Percentiles rank a stretch among this genome's conserved stretches.
These are phyloP conservation scores for Hassar affinis DNA, from an alignment of 2,113 vertebrate species.

Conservation along the genomic window DNA sequence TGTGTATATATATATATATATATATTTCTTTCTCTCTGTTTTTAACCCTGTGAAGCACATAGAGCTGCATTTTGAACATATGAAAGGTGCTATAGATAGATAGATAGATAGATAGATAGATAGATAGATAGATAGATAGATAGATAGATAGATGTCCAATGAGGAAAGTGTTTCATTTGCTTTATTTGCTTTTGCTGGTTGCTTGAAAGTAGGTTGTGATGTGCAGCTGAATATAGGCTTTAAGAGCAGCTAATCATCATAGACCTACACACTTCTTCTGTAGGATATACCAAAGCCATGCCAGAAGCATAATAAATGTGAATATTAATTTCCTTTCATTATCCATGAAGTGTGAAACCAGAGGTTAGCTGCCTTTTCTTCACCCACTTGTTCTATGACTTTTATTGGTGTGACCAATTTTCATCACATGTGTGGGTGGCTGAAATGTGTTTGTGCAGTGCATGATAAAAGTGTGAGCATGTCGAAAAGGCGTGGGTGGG, in stretches of 20 bases:
- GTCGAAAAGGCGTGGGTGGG: conserved; percentile 20
- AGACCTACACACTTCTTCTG: neutral
- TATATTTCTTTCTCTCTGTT: too few relatives aligned
- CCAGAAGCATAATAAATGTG: conserved; percentile 32
- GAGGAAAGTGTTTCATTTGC: neutral
- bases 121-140: neutral
- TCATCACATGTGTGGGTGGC: conserved; percentile 18
- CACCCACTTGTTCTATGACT: conserved; percentile 23
- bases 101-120: neutral
- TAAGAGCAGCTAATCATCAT: neutral
- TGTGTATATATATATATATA: too few relatives aligned
- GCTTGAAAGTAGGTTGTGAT: conserved; percentile 10
- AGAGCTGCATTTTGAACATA: too few relatives aligned
- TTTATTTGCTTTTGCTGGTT: neutral
- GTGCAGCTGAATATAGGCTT: conserved; percentile 6
- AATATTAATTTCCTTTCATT: conserved; percentile 30
- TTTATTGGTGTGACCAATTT: conserved; percentile 21
- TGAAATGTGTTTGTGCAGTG: conserved; percentile 19
- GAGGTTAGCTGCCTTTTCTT: conserved; percentile 13
- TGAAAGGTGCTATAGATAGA: too few relatives aligned
- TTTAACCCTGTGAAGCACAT: too few relatives aligned
- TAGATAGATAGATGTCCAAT: neutral
- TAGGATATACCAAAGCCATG: neutral
- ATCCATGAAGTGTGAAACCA: conserved; percentile 24
- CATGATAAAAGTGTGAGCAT: conserved; percentile 27